A percentile compares a stretch with the other conserved stretches of the same genome.
These are phyloP conservation scores for Pemphredon lugubris DNA, from an alignment of 2,888 invertebrate genomes.

Conservation along the genomic window DNA sequence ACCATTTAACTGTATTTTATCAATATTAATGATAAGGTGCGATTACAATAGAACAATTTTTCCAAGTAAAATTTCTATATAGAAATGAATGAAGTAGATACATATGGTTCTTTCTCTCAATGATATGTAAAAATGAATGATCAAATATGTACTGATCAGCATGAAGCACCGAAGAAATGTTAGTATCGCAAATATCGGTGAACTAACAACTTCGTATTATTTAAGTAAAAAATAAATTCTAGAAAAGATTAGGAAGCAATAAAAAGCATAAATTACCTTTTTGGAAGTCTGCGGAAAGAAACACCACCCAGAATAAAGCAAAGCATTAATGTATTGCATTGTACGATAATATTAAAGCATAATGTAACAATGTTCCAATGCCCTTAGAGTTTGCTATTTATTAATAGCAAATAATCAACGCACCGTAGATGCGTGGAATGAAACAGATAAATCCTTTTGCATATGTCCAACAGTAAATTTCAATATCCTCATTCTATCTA, in stretches of 20 bases:
- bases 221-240: background rate
- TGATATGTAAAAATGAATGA: slow-evolving; percentile 4
- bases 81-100: background rate
- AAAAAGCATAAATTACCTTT: slow-evolving; percentile 80
- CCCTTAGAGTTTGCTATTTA: slow-evolving; percentile 21
- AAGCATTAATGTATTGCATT: slow-evolving; percentile 73
- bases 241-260: slow-evolving; percentile 37
- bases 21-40: background rate
- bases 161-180: too few relatives aligned
- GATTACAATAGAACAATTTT: background rate
- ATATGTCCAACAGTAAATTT: background rate
- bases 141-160: too few relatives aligned
- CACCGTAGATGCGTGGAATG: slow-evolving; percentile 8
- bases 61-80: background rate
- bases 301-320: slow-evolving; percentile 80
- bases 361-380: slow-evolving; percentile 16
- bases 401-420: slow-evolving; percentile 15
- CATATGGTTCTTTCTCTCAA: slow-evolving; percentile 1
- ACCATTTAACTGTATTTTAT: too few relatives aligned
- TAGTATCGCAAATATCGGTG: slow-evolving; percentile 29
- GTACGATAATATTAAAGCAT: slow-evolving; percentile 35
- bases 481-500: too few relatives aligned
- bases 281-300: slow-evolving; percentile 83
- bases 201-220: background rate
- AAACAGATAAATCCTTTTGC: slow-evolving; percentile 8